Evolutionary conservation across 2,797 vertebrate genomes (phyloP).

Genomic region (Hirundo rustica): DNA sequence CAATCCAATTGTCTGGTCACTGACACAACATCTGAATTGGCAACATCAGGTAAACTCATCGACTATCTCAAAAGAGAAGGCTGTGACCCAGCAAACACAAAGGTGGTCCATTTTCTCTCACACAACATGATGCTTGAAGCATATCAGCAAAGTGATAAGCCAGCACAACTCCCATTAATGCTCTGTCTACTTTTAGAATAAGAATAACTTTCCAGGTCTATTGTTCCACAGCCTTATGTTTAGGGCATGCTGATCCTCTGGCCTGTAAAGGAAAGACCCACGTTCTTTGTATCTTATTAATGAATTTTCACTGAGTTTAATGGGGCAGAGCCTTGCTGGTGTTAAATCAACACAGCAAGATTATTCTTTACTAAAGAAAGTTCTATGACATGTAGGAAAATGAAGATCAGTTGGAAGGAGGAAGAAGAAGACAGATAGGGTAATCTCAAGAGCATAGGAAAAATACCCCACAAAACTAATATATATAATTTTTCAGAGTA

Average conservation of each 20-base stretch:
- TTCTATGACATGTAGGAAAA: neutral
- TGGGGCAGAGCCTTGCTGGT: neutral
- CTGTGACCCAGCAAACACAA: neutral
- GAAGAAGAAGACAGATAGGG: neutral
- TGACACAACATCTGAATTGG: neutral
- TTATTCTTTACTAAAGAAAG: neutral
- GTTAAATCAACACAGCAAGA: neutral
- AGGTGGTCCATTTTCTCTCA: neutral
- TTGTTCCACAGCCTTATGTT: neutral
- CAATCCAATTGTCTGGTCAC: neutral
- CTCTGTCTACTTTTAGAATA: neutral
- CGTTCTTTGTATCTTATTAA: neutral
- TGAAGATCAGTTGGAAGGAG: neutral
- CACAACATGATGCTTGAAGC: neutral
- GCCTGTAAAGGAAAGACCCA: neutral
- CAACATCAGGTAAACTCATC: neutral
- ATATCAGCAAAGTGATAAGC: neutral
- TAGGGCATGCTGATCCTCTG: neutral
- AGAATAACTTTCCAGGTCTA: neutral
- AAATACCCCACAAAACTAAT: neutral
- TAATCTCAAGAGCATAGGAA: neutral
- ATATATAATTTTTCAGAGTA: neutral
- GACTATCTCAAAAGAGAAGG: neutral
- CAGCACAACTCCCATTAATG: neutral
- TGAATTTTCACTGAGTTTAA: conserved; percentile 16